These are phyloP conservation scores for Calyptommatus sinebrachiatus DNA, from an alignment of 2,113 vertebrate genomes.

Conservation along the genomic window DNA sequence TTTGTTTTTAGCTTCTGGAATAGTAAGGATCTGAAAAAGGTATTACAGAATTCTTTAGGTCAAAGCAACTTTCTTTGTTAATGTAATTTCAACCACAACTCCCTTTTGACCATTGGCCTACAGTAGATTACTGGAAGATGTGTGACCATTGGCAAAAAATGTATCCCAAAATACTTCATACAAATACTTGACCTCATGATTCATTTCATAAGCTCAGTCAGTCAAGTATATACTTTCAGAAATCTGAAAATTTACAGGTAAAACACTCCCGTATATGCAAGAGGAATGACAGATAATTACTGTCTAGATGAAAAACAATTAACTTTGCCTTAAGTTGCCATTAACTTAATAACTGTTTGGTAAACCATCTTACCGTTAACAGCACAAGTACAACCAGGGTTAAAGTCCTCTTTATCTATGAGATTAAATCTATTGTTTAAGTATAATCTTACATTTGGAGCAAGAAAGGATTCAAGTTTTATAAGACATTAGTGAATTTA, in stretches of 20 bases:
- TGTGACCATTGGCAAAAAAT: conserved; percentile 62
- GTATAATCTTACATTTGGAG: too few species aligned
- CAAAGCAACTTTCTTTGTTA: conserved; percentile 41
- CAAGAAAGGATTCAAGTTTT: not conserved
- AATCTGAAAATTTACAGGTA: conserved; percentile 55
- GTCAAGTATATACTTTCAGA: conserved; percentile 66
- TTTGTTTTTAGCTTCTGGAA: not conserved
- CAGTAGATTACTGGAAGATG: conserved; percentile 60
- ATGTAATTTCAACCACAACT: conserved; percentile 26
- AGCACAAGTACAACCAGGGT: not conserved
- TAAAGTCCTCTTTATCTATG: not conserved
- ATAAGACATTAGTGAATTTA: not conserved
- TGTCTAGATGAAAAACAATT: conserved; percentile 36
- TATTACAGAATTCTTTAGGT: not conserved
- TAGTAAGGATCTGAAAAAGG: not conserved
- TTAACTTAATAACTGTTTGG: conserved; percentile 15
- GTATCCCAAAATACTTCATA: conserved; percentile 66
- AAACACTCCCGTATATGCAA: conserved; percentile 63
- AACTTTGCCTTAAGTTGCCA: conserved; percentile 9
- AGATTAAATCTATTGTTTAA: not conserved
- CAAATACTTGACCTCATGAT: conserved; percentile 66
- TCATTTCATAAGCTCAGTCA: conserved; percentile 68
- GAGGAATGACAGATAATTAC: conserved; percentile 53
- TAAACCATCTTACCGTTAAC: conserved; percentile 2
- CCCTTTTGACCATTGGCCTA: conserved; percentile 49